phyloP scores from a whole-genome alignment of 2,797 vertebrate genomes.

The Sparus aurata region DNA sequence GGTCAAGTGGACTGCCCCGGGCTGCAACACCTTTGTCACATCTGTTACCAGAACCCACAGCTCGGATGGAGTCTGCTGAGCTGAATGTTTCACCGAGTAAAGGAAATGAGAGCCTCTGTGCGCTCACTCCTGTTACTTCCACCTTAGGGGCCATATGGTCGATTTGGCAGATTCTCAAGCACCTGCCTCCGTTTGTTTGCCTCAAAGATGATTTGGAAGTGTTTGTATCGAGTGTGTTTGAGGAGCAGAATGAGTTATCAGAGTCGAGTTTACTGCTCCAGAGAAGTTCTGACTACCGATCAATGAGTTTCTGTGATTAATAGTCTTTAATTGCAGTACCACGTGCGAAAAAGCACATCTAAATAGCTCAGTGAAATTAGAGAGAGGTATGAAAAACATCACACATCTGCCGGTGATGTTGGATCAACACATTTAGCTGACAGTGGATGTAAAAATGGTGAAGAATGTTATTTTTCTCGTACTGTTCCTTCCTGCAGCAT shows the following conservation, averaged over 20 bases:
- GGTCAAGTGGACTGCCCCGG: slow-evolving; percentile 73
- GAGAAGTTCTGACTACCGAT: background rate
- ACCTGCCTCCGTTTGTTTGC: slow-evolving; percentile 64
- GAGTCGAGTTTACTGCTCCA: slow-evolving; percentile 1
- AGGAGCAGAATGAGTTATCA: background rate
- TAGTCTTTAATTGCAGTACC: background rate
- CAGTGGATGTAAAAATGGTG: background rate
- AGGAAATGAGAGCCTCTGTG: slow-evolving; percentile 49
- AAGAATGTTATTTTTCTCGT: background rate
- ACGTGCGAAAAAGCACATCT: background rate
- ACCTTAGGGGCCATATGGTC: slow-evolving; percentile 69
- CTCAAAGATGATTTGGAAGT: slow-evolving; percentile 43
- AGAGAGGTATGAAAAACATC: background rate
- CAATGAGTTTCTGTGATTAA: background rate
- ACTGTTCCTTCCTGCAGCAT: too few relatives aligned
- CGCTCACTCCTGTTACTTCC: slow-evolving; percentile 58
- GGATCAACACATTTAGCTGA: background rate
- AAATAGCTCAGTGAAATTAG: background rate
- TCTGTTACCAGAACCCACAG: slow-evolving; percentile 65
- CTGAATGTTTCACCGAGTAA: slow-evolving; percentile 35
- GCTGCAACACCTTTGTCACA: slow-evolving; percentile 71
- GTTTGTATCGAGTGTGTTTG: slow-evolving; percentile 21
- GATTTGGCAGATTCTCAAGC: slow-evolving; percentile 69
- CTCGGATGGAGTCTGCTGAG: slow-evolving; percentile 51
- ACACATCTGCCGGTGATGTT: background rate